Evolutionary conservation across 2,888 invertebrate species (phyloP).

Genomic region (Noctua janthina): DNA sequence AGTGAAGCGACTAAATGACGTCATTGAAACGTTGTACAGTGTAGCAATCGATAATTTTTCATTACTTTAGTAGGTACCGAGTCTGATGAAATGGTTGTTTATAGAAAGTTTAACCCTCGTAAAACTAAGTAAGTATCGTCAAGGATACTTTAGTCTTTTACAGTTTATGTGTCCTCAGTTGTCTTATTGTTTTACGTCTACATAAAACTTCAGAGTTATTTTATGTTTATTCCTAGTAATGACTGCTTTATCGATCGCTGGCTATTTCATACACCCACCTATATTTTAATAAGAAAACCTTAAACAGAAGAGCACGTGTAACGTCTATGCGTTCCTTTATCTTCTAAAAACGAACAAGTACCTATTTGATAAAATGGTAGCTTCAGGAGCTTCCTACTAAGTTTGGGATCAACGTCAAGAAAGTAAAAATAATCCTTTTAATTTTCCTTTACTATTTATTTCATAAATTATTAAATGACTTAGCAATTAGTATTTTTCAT

Average conservation of each 20-base stretch:
- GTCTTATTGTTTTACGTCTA: not conserved
- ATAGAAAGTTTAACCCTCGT: constrained; percentile 24
- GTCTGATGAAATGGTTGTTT: constrained; percentile 44
- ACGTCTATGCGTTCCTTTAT: not conserved
- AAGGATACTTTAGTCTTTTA: not conserved
- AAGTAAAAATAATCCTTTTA: not conserved
- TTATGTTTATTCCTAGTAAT: not conserved
- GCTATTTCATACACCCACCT: not conserved
- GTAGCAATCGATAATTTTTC: constrained; percentile 57
- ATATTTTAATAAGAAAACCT: not conserved
- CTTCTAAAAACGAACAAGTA: not conserved
- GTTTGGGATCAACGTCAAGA: not conserved
- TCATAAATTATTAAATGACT: constrained; percentile 13
- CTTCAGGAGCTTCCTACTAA: not conserved
- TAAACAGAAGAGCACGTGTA: not conserved
- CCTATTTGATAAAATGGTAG: not conserved
- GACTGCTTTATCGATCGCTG: not conserved
- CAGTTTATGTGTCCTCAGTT: not conserved
- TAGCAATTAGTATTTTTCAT: constrained; percentile 19
- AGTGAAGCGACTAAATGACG: constrained; percentile 34
- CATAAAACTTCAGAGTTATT: not conserved
- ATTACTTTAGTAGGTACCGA: constrained; percentile 49
- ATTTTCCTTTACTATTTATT: constrained; percentile 28
- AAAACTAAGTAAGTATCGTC: constrained; percentile 7
- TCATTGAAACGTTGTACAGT: constrained; percentile 40